These are phyloP conservation scores for Hippolais icterina DNA, from an alignment of 2,113 vertebrate genomes.

Conservation along the genomic window DNA sequence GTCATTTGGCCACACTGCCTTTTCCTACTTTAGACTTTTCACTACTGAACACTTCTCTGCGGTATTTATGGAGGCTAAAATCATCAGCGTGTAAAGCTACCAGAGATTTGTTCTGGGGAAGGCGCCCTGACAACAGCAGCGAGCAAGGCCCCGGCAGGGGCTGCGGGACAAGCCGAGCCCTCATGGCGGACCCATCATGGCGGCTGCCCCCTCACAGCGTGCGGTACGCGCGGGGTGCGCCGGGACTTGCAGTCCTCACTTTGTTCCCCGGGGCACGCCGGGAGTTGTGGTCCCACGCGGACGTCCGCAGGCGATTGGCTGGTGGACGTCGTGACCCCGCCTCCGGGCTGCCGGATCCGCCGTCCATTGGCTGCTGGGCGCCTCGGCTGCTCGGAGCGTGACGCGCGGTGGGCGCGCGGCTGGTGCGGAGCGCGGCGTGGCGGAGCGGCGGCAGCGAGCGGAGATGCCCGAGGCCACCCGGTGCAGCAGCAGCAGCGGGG, in stretches of 20 bases:
- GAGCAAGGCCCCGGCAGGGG: fast-evolving
- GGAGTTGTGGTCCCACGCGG: not conserved
- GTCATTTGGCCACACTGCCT: too few species aligned
- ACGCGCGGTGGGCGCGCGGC: not conserved
- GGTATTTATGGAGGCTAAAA: fast-evolving
- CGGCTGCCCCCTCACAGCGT: not conserved
- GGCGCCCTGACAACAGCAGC: fast-evolving
- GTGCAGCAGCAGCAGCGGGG: not conserved
- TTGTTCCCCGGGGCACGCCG: not conserved
- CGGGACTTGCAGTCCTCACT: not conserved
- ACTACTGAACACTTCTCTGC: fast-evolving
- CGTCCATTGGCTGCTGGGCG: not conserved
- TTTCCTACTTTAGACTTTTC: fast-evolving
- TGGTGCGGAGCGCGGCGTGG: not conserved
- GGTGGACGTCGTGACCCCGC: fast-evolving
- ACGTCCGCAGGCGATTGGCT: not conserved
- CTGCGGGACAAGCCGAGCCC: fast-evolving
- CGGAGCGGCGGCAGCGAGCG: not conserved
- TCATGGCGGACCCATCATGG: not conserved
- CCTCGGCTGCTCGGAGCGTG: not conserved
- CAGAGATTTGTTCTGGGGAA: fast-evolving
- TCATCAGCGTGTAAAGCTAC: fast-evolving
- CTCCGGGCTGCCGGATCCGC: not conserved
- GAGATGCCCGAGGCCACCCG: slow-evolving; percentile 23
- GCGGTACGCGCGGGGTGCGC: not conserved